phyloP scores from a whole-genome alignment of 2,113 vertebrate genomes.

The Dicentrarchus labrax region DNA sequence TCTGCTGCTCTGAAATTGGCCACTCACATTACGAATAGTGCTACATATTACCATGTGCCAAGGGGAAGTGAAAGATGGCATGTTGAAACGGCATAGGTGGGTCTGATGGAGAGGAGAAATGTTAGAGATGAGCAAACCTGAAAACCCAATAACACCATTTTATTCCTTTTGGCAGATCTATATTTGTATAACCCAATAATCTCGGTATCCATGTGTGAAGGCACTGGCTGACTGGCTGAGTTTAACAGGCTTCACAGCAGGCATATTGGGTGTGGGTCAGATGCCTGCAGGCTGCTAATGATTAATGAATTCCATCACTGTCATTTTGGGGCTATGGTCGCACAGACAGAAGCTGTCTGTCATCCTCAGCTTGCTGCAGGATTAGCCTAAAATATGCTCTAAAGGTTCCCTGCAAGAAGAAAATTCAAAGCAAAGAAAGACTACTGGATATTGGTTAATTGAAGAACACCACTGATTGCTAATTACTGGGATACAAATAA shows the following conservation, averaged over 20 bases:
- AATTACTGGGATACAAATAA: slow-evolving; percentile 41
- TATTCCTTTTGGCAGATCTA: slow-evolving; percentile 60
- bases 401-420: neutral
- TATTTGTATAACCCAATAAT: slow-evolving; percentile 71
- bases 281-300: slow-evolving; percentile 73
- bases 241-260: slow-evolving; percentile 57
- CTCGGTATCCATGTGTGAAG: slow-evolving; percentile 56
- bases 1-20: slow-evolving; percentile 40
- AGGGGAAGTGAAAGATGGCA: slow-evolving; percentile 36
- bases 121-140: slow-evolving; percentile 39
- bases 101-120: slow-evolving; percentile 18
- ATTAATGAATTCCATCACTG: slow-evolving; percentile 76
- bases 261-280: slow-evolving; percentile 70
- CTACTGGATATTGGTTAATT: neutral
- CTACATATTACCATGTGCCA: slow-evolving; percentile 45
- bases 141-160: slow-evolving; percentile 50
- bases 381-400: slow-evolving; percentile 26
- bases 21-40: slow-evolving; percentile 15
- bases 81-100: slow-evolving; percentile 15
- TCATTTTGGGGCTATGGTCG: slow-evolving; percentile 53
- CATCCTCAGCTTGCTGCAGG: slow-evolving; percentile 12
- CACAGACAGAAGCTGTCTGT: slow-evolving; percentile 49
- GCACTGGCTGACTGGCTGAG: slow-evolving; percentile 33
- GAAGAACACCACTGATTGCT: slow-evolving; percentile 9
- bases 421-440: neutral